Percentiles rank a stretch among this genome's conserved stretches.
Conservation (phyloP, 2,888 invertebrate species). For the Leptogaster cylindrica region DNA sequence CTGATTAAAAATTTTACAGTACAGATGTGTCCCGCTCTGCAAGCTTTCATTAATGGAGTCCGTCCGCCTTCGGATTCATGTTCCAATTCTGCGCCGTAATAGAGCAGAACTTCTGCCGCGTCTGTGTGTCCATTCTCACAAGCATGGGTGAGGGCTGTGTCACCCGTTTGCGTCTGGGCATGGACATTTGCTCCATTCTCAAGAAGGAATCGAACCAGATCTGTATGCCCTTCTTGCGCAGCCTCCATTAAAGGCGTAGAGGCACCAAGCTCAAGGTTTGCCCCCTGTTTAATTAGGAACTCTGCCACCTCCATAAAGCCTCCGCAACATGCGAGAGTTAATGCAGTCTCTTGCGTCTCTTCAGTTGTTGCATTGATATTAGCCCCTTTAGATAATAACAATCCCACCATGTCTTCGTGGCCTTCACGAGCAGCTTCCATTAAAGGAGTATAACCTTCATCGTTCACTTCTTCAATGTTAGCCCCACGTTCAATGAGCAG, state of each 20-base stretch:
- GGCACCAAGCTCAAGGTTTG: conserved; percentile 91
- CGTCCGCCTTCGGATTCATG: conserved; percentile 97
- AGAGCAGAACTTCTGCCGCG: conserved; percentile 90
- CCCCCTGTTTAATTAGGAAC: conserved; percentile 93
- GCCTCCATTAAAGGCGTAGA: conserved; percentile 99
- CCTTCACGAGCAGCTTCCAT: conserved; percentile 99
- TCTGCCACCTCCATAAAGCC: conserved; percentile 95
- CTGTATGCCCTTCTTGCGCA: conserved; percentile 95
- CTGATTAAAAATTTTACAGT: conserved; percentile 95
- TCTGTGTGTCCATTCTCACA: conserved; percentile 99
- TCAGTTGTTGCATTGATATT: conserved; percentile 98
- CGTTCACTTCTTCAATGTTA: conserved; percentile 98
- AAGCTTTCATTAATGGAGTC: conserved; percentile 98
- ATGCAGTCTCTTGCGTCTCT: conserved; percentile 96
- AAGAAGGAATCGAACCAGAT: conserved; percentile 83
- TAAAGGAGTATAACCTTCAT: conserved; percentile 98
- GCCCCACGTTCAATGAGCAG: conserved; percentile 95
- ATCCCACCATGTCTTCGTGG: conserved; percentile 97
- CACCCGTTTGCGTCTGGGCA: conserved; percentile 93
- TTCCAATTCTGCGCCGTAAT: conserved; percentile 90
- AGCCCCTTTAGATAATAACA: conserved; percentile 90
- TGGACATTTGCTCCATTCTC: conserved; percentile 89
- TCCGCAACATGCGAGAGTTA: conserved; percentile 92
- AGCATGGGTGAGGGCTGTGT: conserved; percentile 95
- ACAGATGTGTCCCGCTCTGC: conserved; percentile 93